A percentile compares a stretch with the other conserved stretches of the same genome.
Evolutionary conservation across 2,113 vertebrate species (phyloP).

Genomic region (Oncorhynchus gorbuscha): DNA sequence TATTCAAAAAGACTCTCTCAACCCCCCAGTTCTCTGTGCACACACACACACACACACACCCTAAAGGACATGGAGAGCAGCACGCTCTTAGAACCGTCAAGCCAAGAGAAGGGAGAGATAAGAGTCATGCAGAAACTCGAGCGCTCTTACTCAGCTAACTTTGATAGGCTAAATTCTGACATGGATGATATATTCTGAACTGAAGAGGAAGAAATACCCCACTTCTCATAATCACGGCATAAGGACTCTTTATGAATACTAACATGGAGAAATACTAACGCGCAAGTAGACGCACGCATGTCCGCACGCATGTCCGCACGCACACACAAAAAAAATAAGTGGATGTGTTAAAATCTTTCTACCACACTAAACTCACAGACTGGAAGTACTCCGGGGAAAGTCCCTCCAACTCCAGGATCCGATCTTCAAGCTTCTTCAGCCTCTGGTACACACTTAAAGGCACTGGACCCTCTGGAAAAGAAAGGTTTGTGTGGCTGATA

Average conservation of each 20-base stretch:
- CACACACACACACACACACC: constrained; percentile 55
- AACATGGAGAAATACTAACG: neutral
- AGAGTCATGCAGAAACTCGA: constrained; percentile 70
- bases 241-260: constrained; percentile 40
- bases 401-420: constrained; percentile 95
- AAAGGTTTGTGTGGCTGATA: neutral
- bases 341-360: neutral
- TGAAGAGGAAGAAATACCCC: constrained; percentile 49
- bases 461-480: constrained; percentile 83
- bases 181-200: constrained; percentile 43
- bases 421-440: constrained; percentile 95
- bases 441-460: constrained; percentile 92
- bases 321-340: neutral
- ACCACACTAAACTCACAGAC: constrained; percentile 78
- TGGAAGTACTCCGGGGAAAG: constrained; percentile 98
- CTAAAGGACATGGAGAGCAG: constrained; percentile 73
- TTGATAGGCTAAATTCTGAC: constrained; percentile 56
- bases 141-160: constrained; percentile 69
- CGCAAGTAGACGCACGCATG: too few relatives aligned
- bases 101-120: constrained; percentile 61
- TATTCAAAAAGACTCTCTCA: constrained; percentile 68
- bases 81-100: constrained; percentile 61
- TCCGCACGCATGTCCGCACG: too few relatives aligned
- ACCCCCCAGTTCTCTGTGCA: constrained; percentile 55
- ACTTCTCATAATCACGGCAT: constrained; percentile 56